phyloP scores from a whole-genome alignment of 1,140 invertebrate species.

The Steinernema khuongi region DNA sequence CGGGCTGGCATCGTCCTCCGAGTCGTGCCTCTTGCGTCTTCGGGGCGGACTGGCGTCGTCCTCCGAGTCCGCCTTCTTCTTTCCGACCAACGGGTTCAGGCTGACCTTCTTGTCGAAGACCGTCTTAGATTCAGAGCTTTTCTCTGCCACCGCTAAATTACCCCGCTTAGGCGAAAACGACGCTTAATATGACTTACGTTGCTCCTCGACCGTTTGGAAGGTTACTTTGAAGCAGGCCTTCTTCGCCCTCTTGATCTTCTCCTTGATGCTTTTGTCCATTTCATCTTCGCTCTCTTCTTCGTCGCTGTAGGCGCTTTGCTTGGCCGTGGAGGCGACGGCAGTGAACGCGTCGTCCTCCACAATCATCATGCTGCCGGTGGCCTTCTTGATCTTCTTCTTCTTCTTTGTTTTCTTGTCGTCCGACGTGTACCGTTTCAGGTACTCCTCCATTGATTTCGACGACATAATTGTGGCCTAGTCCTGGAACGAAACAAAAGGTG shows the following conservation, averaged over 20 bases:
- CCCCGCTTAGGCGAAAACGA: neutral
- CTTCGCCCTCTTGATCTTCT: slow-evolving; percentile 19
- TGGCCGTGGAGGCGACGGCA: neutral
- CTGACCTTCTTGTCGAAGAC: neutral
- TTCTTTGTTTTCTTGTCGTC: slow-evolving; percentile 36
- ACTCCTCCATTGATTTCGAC: slow-evolving; percentile 25
- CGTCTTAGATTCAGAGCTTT: slow-evolving; percentile 20
- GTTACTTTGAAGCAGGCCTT: slow-evolving; percentile 24
- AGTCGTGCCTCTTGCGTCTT: neutral
- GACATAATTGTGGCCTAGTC: neutral
- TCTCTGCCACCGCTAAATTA: neutral
- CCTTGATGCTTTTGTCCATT: neutral
- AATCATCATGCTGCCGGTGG: slow-evolving; percentile 32
- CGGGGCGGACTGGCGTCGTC: neutral
- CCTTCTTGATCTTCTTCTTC: slow-evolving; percentile 25
- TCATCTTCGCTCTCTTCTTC: slow-evolving; percentile 39
- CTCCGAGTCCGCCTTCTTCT: neutral
- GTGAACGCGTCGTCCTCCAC: slow-evolving; percentile 40
- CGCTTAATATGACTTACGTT: neutral
- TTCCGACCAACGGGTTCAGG: too few species aligned
- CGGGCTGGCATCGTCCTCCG: neutral
- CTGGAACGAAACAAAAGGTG: too few species aligned
- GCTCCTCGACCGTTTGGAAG: slow-evolving; percentile 22
- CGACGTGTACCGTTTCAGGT: slow-evolving; percentile 37
- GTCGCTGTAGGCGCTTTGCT: slow-evolving; percentile 11